Conservation (phyloP, 1,140 invertebrate genomes). For the Papilio glaucus region DNA sequence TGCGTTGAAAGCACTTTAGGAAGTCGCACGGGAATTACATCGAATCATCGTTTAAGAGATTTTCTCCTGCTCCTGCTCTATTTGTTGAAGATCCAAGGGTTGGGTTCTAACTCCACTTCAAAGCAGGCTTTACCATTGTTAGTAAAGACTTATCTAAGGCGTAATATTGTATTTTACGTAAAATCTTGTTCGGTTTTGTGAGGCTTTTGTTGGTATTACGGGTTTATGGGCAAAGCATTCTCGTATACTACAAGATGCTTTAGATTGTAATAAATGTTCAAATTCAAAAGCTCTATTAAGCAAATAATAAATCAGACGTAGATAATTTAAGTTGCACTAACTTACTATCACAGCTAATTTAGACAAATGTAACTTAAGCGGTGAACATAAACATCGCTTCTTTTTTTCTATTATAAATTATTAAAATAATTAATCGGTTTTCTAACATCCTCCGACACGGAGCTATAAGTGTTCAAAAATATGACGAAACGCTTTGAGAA, state of each 20-base stretch:
- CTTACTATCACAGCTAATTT: no score
- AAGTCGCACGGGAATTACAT: slow-evolving; percentile 28
- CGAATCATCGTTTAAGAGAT: slow-evolving; percentile 34
- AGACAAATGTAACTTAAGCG: no score
- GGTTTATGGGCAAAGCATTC: neutral
- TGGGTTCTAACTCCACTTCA: slow-evolving; percentile 30
- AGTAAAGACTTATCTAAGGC: slow-evolving; percentile 26
- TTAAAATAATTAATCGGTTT: no score
- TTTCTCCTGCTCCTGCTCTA: slow-evolving; percentile 22
- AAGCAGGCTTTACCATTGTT: slow-evolving; percentile 30
- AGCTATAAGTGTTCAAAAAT: no score
- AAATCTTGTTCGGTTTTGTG: slow-evolving; percentile 1
- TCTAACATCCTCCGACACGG: no score
- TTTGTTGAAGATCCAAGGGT: slow-evolving; percentile 30
- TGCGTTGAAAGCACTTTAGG: slow-evolving; percentile 34
- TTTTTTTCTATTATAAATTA: no score
- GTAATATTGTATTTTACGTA: slow-evolving; percentile 23
- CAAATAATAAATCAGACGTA: no score
- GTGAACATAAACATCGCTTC: no score
- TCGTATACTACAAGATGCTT: neutral
- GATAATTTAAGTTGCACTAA: no score
- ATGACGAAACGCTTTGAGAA: no score
- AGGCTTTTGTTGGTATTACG: neutral
- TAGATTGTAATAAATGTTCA: no score
- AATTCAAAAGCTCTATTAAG: no score